These are phyloP conservation scores for Aphelocoma coerulescens DNA, from an alignment of 2,113 vertebrate species.

Conservation along the genomic window DNA sequence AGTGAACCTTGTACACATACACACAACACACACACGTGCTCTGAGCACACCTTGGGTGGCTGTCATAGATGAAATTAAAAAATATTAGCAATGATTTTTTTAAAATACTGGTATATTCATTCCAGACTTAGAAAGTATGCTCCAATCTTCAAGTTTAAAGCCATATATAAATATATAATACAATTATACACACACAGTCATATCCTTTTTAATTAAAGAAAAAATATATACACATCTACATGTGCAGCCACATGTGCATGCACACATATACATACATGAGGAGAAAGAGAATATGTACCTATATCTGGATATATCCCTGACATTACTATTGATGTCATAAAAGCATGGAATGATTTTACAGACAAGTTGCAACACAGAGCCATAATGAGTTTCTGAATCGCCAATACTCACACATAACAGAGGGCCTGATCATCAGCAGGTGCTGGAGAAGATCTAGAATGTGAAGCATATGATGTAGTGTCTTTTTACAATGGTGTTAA, in stretches of 20 bases:
- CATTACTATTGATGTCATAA: constrained; percentile 52
- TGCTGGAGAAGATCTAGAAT: constrained; percentile 95
- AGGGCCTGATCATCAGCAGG: constrained; percentile 91
- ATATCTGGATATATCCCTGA: constrained; percentile 80
- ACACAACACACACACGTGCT: background rate
- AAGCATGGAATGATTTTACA: constrained; percentile 72
- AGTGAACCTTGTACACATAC: background rate
- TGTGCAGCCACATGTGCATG: background rate
- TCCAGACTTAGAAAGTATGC: background rate
- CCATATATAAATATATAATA: background rate
- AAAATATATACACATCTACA: background rate
- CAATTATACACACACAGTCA: background rate
- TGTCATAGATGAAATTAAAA: background rate
- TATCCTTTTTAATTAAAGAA: background rate
- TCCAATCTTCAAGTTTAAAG: constrained; percentile 3
- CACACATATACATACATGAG: background rate
- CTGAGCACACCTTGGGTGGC: background rate
- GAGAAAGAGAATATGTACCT: constrained; percentile 17
- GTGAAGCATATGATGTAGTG: constrained; percentile 84
- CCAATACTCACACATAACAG: constrained; percentile 97
- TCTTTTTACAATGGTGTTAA: constrained; percentile 85
- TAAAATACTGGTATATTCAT: background rate
- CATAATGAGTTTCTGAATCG: constrained; percentile 77
- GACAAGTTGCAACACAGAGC: constrained; percentile 71
- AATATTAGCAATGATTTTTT: background rate